A percentile compares a stretch with the other conserved stretches of the same genome.
Conservation (phyloP, 2,797 vertebrate genomes). For the Trachurus trachurus region DNA sequence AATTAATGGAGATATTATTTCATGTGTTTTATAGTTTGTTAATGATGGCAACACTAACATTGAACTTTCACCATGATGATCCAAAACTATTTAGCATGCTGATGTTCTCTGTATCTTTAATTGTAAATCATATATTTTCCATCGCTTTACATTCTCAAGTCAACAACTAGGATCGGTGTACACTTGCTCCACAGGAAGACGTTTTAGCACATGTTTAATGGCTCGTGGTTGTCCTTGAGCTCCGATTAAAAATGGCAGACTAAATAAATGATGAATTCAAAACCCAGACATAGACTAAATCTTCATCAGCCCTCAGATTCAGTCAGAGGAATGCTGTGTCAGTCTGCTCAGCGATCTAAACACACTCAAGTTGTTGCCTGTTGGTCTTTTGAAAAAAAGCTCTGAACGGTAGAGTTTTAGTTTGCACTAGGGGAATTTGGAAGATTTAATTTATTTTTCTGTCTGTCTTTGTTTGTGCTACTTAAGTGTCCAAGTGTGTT, state of each 20-base stretch:
- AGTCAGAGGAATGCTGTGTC: neutral
- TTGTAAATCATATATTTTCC: neutral
- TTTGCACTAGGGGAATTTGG: neutral
- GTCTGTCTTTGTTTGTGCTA: constrained; percentile 25
- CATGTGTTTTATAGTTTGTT: neutral
- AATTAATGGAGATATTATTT: neutral
- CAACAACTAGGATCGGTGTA: neutral
- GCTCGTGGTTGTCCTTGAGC: neutral
- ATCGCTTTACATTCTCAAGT: neutral
- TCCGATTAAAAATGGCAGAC: neutral
- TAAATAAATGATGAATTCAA: neutral
- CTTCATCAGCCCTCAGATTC: constrained; percentile 1
- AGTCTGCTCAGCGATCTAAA: neutral
- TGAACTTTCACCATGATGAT: neutral
- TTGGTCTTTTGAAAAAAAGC: neutral
- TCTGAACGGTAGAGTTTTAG: constrained; percentile 1
- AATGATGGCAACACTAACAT: neutral
- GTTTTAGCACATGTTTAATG: too few species aligned
- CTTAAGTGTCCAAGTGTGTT: constrained; percentile 7
- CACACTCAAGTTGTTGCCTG: neutral
- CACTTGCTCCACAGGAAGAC: neutral
- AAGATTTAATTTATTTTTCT: neutral
- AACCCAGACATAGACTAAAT: neutral
- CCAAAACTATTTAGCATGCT: neutral
- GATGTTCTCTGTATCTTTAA: neutral